Percentiles rank a stretch among this genome's conserved stretches.
Conservation (phyloP, 2,113 vertebrate species). For the Bostrychus sinensis region DNA sequence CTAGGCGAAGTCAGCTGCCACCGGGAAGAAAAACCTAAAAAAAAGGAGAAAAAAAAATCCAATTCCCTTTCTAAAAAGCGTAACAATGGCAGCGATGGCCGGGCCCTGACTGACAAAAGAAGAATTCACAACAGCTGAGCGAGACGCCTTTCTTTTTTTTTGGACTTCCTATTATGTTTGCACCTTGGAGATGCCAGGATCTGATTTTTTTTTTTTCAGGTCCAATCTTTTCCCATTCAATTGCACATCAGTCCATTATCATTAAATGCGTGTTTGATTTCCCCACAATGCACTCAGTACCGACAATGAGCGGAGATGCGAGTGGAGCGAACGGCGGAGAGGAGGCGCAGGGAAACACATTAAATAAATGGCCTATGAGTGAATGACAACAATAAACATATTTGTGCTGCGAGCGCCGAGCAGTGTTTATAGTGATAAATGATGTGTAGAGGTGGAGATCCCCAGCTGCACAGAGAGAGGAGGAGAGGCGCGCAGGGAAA, state of each 20-base stretch:
- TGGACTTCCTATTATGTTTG: constrained; percentile 74
- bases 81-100: constrained; percentile 70
- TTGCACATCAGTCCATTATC: constrained; percentile 70
- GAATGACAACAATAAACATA: constrained; percentile 75
- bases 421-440: constrained; percentile 67
- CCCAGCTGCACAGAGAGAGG: background rate
- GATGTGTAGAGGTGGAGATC: constrained; percentile 53
- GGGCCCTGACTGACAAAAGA: constrained; percentile 68
- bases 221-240: constrained; percentile 66
- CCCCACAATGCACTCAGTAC: constrained; percentile 59
- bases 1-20: constrained; percentile 32
- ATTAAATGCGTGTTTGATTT: constrained; percentile 77
- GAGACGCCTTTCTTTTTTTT: constrained; percentile 67
- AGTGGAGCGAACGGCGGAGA: constrained; percentile 23
- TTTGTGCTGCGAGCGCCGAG: constrained; percentile 66
- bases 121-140: constrained; percentile 71
- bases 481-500: background rate
- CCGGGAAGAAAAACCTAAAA: constrained; percentile 16
- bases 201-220: constrained; percentile 64
- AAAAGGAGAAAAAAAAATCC: constrained; percentile 53
- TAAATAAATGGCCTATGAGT: constrained; percentile 69
- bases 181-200: constrained; percentile 74
- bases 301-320: constrained; percentile 44
- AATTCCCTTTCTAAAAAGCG: constrained; percentile 70
- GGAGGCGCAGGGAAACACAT: constrained; percentile 51